A percentile compares a stretch with the other conserved stretches of the same genome.
phyloP scores from a whole-genome alignment of 2,797 vertebrate genomes.

The Pseudocheirus occidentalis region DNA sequence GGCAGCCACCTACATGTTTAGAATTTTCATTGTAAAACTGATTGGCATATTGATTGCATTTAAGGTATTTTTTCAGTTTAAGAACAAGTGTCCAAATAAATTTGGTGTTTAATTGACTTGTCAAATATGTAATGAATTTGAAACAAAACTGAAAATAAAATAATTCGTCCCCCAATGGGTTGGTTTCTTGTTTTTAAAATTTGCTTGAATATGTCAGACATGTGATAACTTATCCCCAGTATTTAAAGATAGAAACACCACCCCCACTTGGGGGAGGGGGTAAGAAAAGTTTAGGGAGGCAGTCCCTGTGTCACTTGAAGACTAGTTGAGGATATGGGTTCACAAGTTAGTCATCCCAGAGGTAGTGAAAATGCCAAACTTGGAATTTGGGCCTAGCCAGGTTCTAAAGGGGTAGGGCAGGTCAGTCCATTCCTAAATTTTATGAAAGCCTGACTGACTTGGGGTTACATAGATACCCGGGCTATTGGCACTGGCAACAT shows the following conservation, averaged over 20 bases:
- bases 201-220: background rate
- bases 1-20: background rate
- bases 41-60: background rate
- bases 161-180: constrained; percentile 6
- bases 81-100: background rate
- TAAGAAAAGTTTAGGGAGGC: background rate
- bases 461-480: background rate
- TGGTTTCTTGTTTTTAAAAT: background rate
- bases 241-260: constrained; percentile 6
- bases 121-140: constrained; percentile 73
- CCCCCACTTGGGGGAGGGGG: background rate
- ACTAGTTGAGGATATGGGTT: background rate
- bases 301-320: background rate
- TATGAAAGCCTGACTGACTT: background rate
- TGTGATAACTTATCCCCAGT: background rate
- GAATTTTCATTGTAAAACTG: background rate
- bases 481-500: background rate
- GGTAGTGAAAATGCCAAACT: background rate
- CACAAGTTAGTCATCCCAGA: background rate
- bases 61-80: too few relatives aligned
- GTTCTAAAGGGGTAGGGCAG: background rate
- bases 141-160: constrained; percentile 82
- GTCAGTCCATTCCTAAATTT: background rate
- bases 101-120: constrained; percentile 31
- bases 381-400: background rate